Base-by-base conservation (phyloP, 2,888 invertebrate species). In the Melanophora roralis region DNA sequence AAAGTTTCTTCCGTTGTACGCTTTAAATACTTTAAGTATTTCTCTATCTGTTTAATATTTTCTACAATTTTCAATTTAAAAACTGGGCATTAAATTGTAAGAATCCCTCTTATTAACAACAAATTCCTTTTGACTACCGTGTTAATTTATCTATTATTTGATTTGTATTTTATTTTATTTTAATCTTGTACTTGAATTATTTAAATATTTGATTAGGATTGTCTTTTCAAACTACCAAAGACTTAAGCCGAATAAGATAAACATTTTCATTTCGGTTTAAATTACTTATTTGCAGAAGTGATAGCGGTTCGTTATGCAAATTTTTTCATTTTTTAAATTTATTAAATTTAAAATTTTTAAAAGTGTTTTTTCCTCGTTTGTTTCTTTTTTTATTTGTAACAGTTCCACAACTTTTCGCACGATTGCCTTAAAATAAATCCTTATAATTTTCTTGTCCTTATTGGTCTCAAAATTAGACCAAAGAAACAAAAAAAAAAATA, bases 391-490 rank as follows among this genome's bases (percentile, higher is more conserved):
- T 36, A 27, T 32, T 49, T 38, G 9, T n/a, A n/a, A 23, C n/a
- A 55, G 34, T 34, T 69, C 47, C 32, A 62, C 14, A 47, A 38
- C 27, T 21, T 12, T 32, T 62, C 53, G 68, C 68, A 69, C 62
- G 68, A 55, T 53, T 76, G 62, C 38, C 16, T 69, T 14, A 12
- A 76, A 76, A 62, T 62, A 21, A 5, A 38, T 51, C 43, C 45
- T 21, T n/a, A 34, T 51, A 59, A 40, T 38, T 23, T 7, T 19
- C 3, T 38, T 11, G 11, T 1, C n/a, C n/a, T 5, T 2, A n/a
- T 19, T 16, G 21, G 34, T 11, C 43, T 27, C 16, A 59, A 16
- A 16, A n/a, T 32, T 16, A 49, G 6, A 23, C 27, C 3, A 47
- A 9, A 72, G 0, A 23, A 11, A 1, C 32, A 53, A 16, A 16